phyloP scores from a whole-genome alignment of 2,888 invertebrate species.

The Allophyes oxyacanthae region DNA sequence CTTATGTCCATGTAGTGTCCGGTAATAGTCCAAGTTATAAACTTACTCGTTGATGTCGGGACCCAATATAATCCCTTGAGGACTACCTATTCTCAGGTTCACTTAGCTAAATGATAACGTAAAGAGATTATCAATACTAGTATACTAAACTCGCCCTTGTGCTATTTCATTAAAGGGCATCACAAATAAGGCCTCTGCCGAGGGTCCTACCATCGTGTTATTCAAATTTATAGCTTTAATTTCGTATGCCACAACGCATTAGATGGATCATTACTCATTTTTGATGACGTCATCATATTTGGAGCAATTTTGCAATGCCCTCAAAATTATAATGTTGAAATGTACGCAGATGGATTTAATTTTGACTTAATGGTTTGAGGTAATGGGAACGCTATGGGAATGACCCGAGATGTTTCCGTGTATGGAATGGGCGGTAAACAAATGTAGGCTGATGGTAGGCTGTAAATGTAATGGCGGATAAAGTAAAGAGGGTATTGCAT shows the following conservation, averaged over 20 bases:
- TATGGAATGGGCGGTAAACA: conserved; percentile 24
- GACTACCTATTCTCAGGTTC: conserved; percentile 12
- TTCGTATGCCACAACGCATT: conserved; percentile 75
- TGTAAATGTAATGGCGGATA: conserved; percentile 25
- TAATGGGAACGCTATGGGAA: conserved; percentile 25
- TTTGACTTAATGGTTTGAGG: conserved; percentile 49
- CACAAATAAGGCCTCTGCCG: conserved; percentile 51
- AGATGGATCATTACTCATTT: conserved; percentile 72
- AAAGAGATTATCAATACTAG: conserved; percentile 40
- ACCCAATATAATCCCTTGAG: conserved; percentile 26
- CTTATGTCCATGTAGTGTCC: no score
- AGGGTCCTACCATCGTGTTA: conserved; percentile 60
- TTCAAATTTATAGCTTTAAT: conserved; percentile 81
- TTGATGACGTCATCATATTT: conserved; percentile 71
- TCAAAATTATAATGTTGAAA: conserved; percentile 55
- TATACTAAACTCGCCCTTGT: conserved; percentile 39
- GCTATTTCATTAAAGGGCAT: conserved; percentile 51
- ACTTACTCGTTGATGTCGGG: no score
- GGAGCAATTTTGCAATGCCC: conserved; percentile 55
- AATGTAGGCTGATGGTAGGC: conserved; percentile 25
- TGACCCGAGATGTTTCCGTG: conserved; percentile 38
- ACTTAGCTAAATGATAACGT: conserved; percentile 33
- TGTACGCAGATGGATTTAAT: conserved; percentile 51
- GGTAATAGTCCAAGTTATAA: no score
- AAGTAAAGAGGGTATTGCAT: conserved; percentile 4